A percentile compares a stretch with the other conserved stretches of the same genome.
Conservation (phyloP, 2,888 invertebrate species). For the Pyrrhia umbra region DNA sequence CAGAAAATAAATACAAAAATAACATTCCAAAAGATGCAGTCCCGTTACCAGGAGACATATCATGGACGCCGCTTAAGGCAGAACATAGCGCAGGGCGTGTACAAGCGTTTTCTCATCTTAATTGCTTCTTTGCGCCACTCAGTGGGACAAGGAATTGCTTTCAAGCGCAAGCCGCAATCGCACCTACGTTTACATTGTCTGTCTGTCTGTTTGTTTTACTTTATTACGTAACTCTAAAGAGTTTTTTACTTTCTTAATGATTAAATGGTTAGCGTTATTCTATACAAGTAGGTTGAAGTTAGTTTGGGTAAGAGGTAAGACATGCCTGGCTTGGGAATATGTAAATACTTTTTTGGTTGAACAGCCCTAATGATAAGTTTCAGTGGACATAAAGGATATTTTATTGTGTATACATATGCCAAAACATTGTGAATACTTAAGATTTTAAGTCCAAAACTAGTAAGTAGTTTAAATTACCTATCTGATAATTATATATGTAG, state of each 20-base stretch:
- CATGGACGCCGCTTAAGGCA: constrained; percentile 57
- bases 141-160: constrained; percentile 76
- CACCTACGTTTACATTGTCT: constrained; percentile 58
- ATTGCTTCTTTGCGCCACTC: constrained; percentile 75
- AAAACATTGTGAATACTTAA: too few species aligned
- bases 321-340: too few species aligned
- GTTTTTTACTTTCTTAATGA: constrained; percentile 54
- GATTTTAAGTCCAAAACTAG: too few species aligned
- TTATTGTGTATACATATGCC: too few species aligned
- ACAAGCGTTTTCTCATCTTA: constrained; percentile 71
- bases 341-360: too few species aligned
- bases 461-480: too few species aligned
- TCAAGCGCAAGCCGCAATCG: constrained; percentile 68
- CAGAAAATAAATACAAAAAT: constrained; percentile 23
- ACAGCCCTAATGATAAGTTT: too few species aligned
- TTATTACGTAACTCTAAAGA: constrained; percentile 50
- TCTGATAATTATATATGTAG: too few species aligned
- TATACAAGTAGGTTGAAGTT: constrained; percentile 11
- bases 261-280: constrained; percentile 47
- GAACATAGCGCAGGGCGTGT: constrained; percentile 58
- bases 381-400: too few species aligned
- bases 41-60: background rate
- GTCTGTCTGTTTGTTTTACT: constrained; percentile 59
- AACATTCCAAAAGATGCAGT: constrained; percentile 24
- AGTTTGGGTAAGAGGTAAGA: too few species aligned